Conservation (phyloP, 2,888 invertebrate genomes). For the Tinea semifulvella region DNA sequence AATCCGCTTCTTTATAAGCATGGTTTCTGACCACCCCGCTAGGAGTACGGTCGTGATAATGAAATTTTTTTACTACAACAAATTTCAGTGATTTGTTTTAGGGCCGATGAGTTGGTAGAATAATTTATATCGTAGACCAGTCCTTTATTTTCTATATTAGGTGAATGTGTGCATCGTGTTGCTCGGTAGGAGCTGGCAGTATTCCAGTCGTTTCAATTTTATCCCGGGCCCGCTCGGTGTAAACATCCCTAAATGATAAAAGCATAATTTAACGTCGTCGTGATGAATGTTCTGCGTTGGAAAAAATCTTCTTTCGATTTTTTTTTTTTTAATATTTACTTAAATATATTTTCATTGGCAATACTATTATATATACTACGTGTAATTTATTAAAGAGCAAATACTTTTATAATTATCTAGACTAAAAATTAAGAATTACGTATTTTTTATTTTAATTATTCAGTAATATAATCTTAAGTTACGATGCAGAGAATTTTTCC, state of each 20-base stretch:
- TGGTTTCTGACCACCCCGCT: no score
- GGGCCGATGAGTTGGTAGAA: no score
- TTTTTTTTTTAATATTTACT: not conserved
- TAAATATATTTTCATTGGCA: not conserved
- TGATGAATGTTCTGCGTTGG: constrained; percentile 2
- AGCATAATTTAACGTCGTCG: constrained; percentile 50
- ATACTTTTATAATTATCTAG: not conserved
- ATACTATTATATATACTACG: not conserved
- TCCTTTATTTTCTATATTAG: no score
- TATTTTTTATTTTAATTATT: no score
- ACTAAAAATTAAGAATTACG: no score
- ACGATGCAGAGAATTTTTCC: no score
- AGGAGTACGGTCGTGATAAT: no score
- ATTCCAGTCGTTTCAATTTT: constrained; percentile 64
- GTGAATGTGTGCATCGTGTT: constrained; percentile 29
- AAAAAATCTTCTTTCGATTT: not conserved
- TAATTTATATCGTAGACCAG: no score
- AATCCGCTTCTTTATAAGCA: no score
- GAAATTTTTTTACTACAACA: no score
- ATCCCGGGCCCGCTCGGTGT: constrained; percentile 49
- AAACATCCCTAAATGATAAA: constrained; percentile 65
- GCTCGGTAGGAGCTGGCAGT: constrained; percentile 38
- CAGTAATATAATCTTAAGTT: no score
- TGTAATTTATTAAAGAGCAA: not conserved
- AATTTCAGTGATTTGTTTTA: no score